Base-by-base conservation (phyloP, 1,140 invertebrate genomes). In the Microvelia longipes region DNA sequence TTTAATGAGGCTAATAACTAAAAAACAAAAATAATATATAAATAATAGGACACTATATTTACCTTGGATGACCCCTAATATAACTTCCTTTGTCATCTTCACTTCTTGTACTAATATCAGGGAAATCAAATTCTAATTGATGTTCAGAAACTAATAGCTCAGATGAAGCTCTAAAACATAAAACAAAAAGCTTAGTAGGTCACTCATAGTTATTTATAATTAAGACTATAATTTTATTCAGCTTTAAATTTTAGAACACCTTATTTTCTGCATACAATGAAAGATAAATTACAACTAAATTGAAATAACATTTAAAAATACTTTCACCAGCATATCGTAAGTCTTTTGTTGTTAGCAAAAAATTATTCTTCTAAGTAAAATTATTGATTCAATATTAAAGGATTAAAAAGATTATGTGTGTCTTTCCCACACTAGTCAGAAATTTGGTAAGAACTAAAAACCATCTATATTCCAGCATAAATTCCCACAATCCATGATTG, bases 111-210 rank as follows among this genome's bases (percentile, higher is more conserved):
- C 85, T 86, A 67, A 86, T 82, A 73, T 88, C 86, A 0, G 85
- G 84, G 76, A 87, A 88, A 72, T 88, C 86, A 74, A 88, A 88
- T 68, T 87, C 86, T 27, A 86, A 82, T 0, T 76, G 74, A 69
- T 74, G 75, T 29, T 75, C 72, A 19, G 71, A 70, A 0, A 73
- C 75, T 50, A 77, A 68, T 0, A 77, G 74, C 60, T 75, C 76
- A 26, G 77, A 77, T 1, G 77, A 78, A 1, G 74, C 74, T 35
- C 76, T 78, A 61, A 35, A 73, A 72, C 66, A 28, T 29, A 1
- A 64, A n/a, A 67, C 26, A 67, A 29, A n/a, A n/a, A n/a, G n/a
- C n/a, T n/a, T n/a, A n/a, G 64, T 26, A 66, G n/a, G n/a, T 66
- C 14, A 14, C 13, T 13, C 50, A 60, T 60, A 13, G 13, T 60